phyloP scores from a whole-genome alignment of 2,797 vertebrate species.

The Anas flavirostris region DNA sequence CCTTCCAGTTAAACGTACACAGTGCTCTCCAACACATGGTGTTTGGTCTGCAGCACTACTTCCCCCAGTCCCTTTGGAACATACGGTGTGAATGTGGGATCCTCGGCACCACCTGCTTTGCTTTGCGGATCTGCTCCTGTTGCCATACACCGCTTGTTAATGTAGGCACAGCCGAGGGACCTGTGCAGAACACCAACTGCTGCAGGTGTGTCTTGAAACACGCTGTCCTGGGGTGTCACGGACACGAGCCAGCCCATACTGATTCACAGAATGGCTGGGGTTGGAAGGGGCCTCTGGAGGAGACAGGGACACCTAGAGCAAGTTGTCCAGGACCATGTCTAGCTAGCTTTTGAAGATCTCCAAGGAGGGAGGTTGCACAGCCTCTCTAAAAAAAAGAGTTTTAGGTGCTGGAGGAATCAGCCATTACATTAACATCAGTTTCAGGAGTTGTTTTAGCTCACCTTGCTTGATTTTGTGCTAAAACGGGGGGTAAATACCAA shows the following conservation, averaged over 20 bases:
- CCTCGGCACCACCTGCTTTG: not conserved
- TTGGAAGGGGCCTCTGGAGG: not conserved
- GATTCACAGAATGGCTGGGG: not conserved
- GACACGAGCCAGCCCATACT: fast-evolving
- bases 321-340: not conserved
- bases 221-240: not conserved
- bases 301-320: not conserved
- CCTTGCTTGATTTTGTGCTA: not conserved
- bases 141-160: fast-evolving
- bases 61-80: not conserved
- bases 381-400: not conserved
- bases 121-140: not conserved
- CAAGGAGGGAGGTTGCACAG: not conserved
- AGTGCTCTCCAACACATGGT: not conserved
- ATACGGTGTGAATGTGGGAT: fast-evolving
- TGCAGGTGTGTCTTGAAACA: not conserved
- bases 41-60: not conserved
- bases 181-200: not conserved
- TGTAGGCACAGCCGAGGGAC: not conserved
- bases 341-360: not conserved
- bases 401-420: not conserved
- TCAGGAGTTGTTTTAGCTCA: not conserved
- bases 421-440: not conserved
- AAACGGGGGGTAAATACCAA: not conserved
- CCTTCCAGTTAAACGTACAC: too few relatives aligned